phyloP scores from a whole-genome alignment of 2,888 invertebrate genomes.

The Dyspetes luteomarginatus region DNA sequence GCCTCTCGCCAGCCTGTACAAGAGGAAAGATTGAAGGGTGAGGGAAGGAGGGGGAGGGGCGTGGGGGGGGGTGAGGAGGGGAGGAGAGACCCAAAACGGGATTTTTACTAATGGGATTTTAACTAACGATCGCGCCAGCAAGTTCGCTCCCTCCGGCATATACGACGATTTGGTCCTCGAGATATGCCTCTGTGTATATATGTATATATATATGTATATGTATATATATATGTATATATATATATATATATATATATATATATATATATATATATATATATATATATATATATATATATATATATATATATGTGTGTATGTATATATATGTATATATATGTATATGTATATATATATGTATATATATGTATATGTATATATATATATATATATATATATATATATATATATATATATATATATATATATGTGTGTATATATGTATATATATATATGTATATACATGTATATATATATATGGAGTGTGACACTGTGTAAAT shows the following conservation, averaged over 20 bases:
- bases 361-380: not conserved
- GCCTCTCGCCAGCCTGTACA: slow-evolving; percentile 19
- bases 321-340: not conserved
- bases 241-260: not conserved
- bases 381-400: slow-evolving; percentile 30
- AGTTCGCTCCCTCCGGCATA: slow-evolving; percentile 38
- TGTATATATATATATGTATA: slow-evolving; percentile 32
- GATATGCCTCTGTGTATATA: slow-evolving; percentile 38
- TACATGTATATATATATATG: not conserved
- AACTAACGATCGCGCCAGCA: slow-evolving; percentile 76
- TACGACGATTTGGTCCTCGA: slow-evolving; percentile 52
- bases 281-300: slow-evolving; percentile 30
- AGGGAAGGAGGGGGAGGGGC: not conserved
- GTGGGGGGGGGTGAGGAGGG: slow-evolving; percentile 12
- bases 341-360: slow-evolving; percentile 28
- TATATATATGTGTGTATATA: not conserved
- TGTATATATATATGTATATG: not conserved
- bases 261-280: slow-evolving; percentile 30
- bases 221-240: not conserved
- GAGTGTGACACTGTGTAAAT: not conserved
- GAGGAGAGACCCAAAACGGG: slow-evolving; percentile 70
- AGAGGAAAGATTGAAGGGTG: not conserved
- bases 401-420: slow-evolving; percentile 30
- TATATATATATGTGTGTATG: not conserved
- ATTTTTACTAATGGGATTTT: slow-evolving; percentile 81